phyloP scores from a whole-genome alignment of 2,113 vertebrate genomes.

The Pedionomus torquatus region DNA sequence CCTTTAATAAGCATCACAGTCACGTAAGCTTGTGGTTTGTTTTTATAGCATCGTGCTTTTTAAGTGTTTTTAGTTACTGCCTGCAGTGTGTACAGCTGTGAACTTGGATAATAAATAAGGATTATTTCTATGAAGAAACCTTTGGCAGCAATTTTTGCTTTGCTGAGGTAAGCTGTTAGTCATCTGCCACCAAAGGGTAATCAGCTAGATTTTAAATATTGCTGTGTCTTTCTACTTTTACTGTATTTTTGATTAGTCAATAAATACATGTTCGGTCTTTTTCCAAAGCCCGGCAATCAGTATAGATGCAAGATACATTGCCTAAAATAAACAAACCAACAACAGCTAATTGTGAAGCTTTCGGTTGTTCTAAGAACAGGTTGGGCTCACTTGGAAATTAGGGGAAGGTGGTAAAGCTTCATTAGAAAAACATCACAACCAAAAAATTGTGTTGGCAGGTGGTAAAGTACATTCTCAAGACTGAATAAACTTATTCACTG shows the following conservation, averaged over 20 bases:
- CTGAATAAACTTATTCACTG: background rate
- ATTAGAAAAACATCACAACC: background rate
- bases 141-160: constrained; percentile 70
- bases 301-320: constrained; percentile 17
- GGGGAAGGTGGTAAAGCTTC: constrained; percentile 5
- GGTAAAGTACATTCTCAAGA: background rate
- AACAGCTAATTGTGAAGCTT: constrained; percentile 22
- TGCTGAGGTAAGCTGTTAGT: constrained; percentile 71
- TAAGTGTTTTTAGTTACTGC: constrained; percentile 67
- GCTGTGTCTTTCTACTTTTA: constrained; percentile 72
- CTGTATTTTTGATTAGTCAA: constrained; percentile 72
- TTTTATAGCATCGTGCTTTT: constrained; percentile 54
- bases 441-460: constrained; percentile 21
- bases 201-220: constrained; percentile 75
- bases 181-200: constrained; percentile 71
- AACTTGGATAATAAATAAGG: constrained; percentile 72
- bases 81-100: constrained; percentile 68
- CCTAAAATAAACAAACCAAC: constrained; percentile 27
- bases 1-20: constrained; percentile 52
- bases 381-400: constrained; percentile 11
- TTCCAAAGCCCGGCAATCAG: constrained; percentile 58
- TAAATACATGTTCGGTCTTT: constrained; percentile 61
- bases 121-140: constrained; percentile 66
- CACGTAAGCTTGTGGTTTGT: constrained; percentile 43
- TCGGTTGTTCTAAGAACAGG: constrained; percentile 14